phyloP scores from a whole-genome alignment of 2,113 vertebrate species.

The Nansenia antarctica region DNA sequence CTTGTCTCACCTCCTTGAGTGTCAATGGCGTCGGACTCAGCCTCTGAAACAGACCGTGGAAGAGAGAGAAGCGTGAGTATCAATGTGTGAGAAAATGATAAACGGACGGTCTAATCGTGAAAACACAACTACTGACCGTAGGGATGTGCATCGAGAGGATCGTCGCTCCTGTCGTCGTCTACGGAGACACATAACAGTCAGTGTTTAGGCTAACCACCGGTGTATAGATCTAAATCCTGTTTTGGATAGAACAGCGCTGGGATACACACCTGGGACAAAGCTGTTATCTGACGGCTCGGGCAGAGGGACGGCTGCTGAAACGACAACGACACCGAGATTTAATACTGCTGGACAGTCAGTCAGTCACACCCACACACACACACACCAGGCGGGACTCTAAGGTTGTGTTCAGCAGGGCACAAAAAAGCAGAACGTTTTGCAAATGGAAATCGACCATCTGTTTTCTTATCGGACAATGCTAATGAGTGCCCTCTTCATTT shows the following conservation, averaged over 20 bases:
- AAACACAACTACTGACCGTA: not conserved
- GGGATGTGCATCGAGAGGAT: not conserved
- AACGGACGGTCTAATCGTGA: not conserved
- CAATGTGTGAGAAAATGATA: not conserved
- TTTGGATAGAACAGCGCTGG: too few species aligned
- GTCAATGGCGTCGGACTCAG: conserved; percentile 41
- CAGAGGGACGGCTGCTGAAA: conserved; percentile 1
- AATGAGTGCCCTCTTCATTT: too few species aligned
- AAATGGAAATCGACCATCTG: too few species aligned
- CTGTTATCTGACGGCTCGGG: not conserved
- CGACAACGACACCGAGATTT: not conserved
- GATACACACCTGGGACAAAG: not conserved
- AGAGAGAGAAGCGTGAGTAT: not conserved
- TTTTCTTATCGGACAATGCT: too few species aligned
- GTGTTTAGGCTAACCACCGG: too few species aligned
- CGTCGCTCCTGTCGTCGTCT: not conserved
- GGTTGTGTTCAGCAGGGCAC: too few species aligned
- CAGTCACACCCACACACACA: too few species aligned
- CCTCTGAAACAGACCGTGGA: conserved; percentile 21
- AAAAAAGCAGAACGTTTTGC: too few species aligned
- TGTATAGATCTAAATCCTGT: too few species aligned
- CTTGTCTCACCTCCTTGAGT: conserved; percentile 58
- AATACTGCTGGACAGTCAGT: too few species aligned
- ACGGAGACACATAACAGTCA: not conserved
- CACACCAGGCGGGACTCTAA: too few species aligned